Conservation (phyloP, 2,888 invertebrate species). For the Agrypnus murinus region DNA sequence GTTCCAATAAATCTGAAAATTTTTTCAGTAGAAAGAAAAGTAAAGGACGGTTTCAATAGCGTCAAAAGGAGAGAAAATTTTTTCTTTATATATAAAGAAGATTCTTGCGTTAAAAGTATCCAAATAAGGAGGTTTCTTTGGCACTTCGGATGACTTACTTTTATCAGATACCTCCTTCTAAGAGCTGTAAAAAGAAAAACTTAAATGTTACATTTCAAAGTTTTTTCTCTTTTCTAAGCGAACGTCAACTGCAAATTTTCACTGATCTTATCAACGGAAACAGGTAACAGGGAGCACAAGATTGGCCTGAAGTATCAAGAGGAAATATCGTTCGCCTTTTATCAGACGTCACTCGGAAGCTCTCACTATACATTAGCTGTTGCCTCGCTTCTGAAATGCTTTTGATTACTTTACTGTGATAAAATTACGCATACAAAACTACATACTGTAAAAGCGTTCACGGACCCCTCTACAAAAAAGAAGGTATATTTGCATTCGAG, state of each 20-base stretch:
- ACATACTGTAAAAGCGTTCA: conserved; percentile 1
- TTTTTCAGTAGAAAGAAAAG: background rate
- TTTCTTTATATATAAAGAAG: background rate
- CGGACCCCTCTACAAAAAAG: background rate
- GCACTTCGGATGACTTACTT: background rate
- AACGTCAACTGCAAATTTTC: conserved; percentile 47
- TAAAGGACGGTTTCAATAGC: background rate
- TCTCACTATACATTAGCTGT: conserved; percentile 44
- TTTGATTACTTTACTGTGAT: conserved; percentile 35
- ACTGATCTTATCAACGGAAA: conserved; percentile 46
- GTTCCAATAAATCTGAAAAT: background rate
- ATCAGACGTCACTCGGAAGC: conserved; percentile 49
- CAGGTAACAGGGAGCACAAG: conserved; percentile 44
- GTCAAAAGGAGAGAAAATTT: background rate
- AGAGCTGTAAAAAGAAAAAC: conserved; percentile 16
- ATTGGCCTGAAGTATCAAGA: conserved; percentile 41
- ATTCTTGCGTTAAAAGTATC: conserved; percentile 10
- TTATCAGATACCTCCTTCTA: conserved; percentile 13
- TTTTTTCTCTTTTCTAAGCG: conserved; percentile 31
- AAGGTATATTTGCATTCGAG: conserved; percentile 9
- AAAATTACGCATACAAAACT: conserved; percentile 28
- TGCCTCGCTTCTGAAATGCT: conserved; percentile 33
- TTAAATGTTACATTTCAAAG: conserved; percentile 37
- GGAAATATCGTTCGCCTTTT: conserved; percentile 46
- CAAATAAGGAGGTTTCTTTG: conserved; percentile 19